A percentile compares a stretch with the other conserved stretches of the same genome.
Conservation (phyloP, 2,113 vertebrate species). For the Myodes glareolus region DNA sequence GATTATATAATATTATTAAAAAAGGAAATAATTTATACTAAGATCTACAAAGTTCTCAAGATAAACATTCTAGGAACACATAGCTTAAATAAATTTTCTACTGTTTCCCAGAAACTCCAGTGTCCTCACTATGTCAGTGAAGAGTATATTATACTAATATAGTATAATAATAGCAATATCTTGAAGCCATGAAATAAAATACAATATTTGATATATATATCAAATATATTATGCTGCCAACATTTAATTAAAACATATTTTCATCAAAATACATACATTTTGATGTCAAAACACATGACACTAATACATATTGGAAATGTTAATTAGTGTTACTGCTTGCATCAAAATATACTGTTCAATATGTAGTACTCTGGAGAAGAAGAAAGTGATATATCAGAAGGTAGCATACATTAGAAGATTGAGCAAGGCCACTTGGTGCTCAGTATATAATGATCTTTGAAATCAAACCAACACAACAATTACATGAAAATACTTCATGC, state of each 20-base stretch:
- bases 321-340: background rate
- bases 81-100: background rate
- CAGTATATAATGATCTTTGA: background rate
- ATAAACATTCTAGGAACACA: background rate
- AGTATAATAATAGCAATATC: constrained; percentile 32
- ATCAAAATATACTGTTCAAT: background rate
- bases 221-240: background rate
- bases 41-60: background rate
- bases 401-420: background rate
- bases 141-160: background rate
- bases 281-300: background rate
- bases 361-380: background rate
- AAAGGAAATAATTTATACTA: background rate
- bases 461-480: background rate
- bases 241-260: constrained; percentile 17
- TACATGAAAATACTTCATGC: background rate
- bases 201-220: too few relatives aligned
- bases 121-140: background rate
- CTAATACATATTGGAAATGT: background rate
- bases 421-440: background rate
- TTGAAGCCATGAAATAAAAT: background rate
- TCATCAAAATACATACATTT: background rate
- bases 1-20: background rate
- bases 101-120: background rate
- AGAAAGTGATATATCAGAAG: background rate